Evolutionary conservation across 2,797 vertebrate species (phyloP).

Genomic region (Siniperca scherzeri): DNA sequence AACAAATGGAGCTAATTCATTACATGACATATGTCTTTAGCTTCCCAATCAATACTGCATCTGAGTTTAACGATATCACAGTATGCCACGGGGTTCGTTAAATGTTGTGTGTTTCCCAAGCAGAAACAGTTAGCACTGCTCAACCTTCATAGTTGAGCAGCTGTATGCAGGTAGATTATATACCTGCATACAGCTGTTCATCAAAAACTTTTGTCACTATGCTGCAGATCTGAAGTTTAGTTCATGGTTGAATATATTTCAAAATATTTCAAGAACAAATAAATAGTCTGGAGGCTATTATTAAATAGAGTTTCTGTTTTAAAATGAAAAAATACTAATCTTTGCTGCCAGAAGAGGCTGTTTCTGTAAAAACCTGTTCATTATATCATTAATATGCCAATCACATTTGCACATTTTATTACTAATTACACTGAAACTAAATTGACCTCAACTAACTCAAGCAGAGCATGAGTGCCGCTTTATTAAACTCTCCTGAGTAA

Average conservation of each 20-base stretch:
- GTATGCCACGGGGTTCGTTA: neutral
- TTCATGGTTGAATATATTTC: neutral
- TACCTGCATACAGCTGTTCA: neutral
- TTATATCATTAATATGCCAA: conserved; percentile 4
- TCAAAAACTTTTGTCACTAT: neutral
- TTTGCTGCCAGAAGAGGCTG: conserved; percentile 12
- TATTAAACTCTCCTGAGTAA: conserved; percentile 26
- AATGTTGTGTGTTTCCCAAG: neutral
- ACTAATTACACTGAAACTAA: conserved; percentile 33
- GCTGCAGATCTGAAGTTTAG: neutral
- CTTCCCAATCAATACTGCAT: conserved; percentile 12
- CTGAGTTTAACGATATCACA: neutral
- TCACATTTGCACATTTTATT: conserved; percentile 38
- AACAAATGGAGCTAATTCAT: conserved; percentile 8
- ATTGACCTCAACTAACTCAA: conserved; percentile 28
- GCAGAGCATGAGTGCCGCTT: neutral
- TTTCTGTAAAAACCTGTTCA: conserved; percentile 32
- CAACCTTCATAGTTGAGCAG: neutral
- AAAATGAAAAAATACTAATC: conserved; percentile 20
- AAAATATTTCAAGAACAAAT: neutral
- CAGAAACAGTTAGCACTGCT: neutral
- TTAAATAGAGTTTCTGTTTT: conserved; percentile 23
- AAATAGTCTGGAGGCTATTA: conserved; percentile 1
- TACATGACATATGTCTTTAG: neutral
- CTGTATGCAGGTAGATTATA: too few species aligned